Conservation (phyloP, 2,113 vertebrate species). For the Sapayoa aenigma region DNA sequence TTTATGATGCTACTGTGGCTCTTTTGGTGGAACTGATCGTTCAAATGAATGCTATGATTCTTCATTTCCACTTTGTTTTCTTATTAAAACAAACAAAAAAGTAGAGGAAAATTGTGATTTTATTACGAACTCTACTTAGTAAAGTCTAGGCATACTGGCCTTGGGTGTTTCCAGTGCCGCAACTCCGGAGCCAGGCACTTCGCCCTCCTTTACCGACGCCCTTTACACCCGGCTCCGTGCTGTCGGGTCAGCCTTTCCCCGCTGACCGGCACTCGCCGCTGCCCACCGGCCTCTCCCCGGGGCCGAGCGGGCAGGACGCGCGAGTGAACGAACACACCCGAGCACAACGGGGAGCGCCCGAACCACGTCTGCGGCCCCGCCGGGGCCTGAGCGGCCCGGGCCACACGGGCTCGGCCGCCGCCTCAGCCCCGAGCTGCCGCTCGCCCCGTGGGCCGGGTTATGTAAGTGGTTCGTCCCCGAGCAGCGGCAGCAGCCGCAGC, state of each 20-base stretch:
- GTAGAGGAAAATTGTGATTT: background rate
- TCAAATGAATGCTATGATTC: accelerated
- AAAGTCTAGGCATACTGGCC: accelerated
- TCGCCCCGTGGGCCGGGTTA: background rate
- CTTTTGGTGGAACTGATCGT: background rate
- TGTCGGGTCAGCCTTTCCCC: accelerated
- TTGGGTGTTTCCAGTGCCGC: background rate
- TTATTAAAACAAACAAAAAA: background rate
- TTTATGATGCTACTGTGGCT: background rate
- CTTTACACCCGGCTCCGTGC: background rate
- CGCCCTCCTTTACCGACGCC: background rate
- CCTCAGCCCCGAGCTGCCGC: background rate
- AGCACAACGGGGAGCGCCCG: background rate
- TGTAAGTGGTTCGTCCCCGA: background rate
- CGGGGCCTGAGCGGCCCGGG: accelerated
- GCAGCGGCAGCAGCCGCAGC: background rate
- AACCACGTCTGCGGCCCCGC: accelerated
- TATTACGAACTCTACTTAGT: background rate
- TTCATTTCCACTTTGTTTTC: accelerated
- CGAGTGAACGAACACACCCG: accelerated
- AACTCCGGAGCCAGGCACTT: background rate
- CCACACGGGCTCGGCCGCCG: accelerated
- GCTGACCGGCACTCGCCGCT: background rate
- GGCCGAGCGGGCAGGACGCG: background rate
- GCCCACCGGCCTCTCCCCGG: background rate